These are phyloP conservation scores for Girardinus metallicus DNA, from an alignment of 2,797 vertebrate genomes.

Conservation along the genomic window DNA sequence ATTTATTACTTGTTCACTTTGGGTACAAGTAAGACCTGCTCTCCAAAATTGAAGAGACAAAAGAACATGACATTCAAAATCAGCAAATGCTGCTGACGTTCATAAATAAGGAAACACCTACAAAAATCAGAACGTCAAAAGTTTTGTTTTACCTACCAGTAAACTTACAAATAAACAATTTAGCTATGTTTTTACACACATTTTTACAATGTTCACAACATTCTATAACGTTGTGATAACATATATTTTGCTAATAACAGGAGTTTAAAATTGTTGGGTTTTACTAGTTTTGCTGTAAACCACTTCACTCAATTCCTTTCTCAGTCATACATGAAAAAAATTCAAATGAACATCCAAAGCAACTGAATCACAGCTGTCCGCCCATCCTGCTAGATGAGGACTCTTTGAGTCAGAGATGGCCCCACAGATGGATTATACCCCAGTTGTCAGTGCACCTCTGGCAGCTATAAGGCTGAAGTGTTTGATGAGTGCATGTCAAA, in stretches of 20 bases:
- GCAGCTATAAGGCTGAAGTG: conserved; percentile 34
- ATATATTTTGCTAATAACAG: not conserved
- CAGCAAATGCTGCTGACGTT: not conserved
- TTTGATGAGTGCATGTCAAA: conserved; percentile 62
- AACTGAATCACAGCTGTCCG: conserved; percentile 37
- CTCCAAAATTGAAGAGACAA: not conserved
- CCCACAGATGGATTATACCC: conserved; percentile 65
- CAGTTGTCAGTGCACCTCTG: conserved; percentile 39
- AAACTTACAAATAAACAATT: not conserved
- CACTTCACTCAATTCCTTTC: conserved; percentile 38
- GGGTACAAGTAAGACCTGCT: not conserved
- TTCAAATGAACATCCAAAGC: conserved; percentile 49
- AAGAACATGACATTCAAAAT: not conserved
- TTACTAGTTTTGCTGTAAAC: conserved; percentile 9
- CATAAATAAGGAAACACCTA: not conserved
- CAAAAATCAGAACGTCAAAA: not conserved
- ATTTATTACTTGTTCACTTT: not conserved
- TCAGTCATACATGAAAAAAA: conserved; percentile 43
- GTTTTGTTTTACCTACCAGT: not conserved
- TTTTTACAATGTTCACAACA: not conserved
- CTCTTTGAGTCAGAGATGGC: conserved; percentile 59
- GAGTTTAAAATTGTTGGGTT: not conserved
- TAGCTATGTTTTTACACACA: not conserved
- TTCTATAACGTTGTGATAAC: not conserved
- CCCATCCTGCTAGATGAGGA: conserved; percentile 44